phyloP scores from a whole-genome alignment of 2,113 vertebrate species.

The Pseudolaguvia tuberculata region DNA sequence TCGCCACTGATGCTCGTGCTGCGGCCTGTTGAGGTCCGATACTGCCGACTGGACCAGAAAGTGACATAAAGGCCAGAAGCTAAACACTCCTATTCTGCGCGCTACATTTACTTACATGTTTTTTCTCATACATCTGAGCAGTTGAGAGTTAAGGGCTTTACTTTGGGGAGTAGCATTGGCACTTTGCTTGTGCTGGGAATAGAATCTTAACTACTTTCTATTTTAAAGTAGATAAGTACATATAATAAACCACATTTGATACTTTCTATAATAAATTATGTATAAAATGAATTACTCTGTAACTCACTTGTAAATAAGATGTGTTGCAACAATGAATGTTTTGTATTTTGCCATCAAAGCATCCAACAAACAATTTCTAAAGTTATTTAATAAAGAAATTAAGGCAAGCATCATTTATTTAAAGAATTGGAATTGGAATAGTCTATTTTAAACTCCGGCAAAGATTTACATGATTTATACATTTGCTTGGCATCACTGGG shows the following conservation, averaged over 20 bases:
- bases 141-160: no score
- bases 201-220: no score
- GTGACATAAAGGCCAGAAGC: not conserved
- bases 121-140: no score
- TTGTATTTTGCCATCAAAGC: not conserved
- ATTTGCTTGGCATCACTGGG: no score
- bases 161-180: no score
- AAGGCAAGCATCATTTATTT: not conserved
- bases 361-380: not conserved
- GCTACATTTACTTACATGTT: not conserved
- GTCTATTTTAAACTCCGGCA: not conserved
- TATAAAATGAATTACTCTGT: not conserved
- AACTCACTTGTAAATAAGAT: not conserved
- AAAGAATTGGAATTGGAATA: not conserved
- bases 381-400: not conserved
- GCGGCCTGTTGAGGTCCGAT: slow-evolving; percentile 81
- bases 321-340: not conserved
- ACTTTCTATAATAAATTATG: no score
- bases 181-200: no score
- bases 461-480: no score
- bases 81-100: not conserved
- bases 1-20: slow-evolving; percentile 95
- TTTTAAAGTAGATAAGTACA: no score
- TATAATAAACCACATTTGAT: no score
- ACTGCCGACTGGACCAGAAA: slow-evolving; percentile 74